Conservation (phyloP, 30 jellyfish, hydroid and myxozoan species). For the Chironex yamaguchii region DNA sequence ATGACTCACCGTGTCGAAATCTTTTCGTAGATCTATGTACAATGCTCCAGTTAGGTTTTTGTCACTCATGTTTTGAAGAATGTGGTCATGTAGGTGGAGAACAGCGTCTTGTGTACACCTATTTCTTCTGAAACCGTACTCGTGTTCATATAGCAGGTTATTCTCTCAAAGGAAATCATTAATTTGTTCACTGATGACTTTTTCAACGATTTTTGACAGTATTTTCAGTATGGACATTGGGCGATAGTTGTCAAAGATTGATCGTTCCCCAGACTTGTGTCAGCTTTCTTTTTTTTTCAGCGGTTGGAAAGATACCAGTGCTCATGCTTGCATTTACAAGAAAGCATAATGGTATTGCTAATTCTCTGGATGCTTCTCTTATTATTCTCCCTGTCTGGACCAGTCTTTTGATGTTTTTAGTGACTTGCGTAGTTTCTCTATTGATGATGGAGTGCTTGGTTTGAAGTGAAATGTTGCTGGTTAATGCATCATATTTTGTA, state of each 20-base stretch:
- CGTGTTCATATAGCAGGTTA: slow-evolving; percentile 35
- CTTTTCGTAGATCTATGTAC: slow-evolving; percentile 24
- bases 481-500: too few relatives aligned
- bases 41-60: slow-evolving; percentile 13
- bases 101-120: slow-evolving; percentile 52
- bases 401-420: slow-evolving; percentile 17
- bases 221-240: too few relatives aligned
- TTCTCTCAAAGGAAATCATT: background rate
- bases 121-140: slow-evolving; percentile 12
- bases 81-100: slow-evolving; percentile 16
- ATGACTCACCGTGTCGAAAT: slow-evolving; percentile 40
- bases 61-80: slow-evolving; percentile 28
- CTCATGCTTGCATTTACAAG: slow-evolving; percentile 2
- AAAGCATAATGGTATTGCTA: slow-evolving; percentile 12
- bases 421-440: slow-evolving; percentile 5
- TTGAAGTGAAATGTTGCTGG: background rate
- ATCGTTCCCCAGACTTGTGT: too few relatives aligned
- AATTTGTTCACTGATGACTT: background rate
- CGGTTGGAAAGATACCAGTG: too few relatives aligned
- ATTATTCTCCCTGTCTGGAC: too few relatives aligned
- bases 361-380: slow-evolving; percentile 7
- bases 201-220: slow-evolving; percentile 3
- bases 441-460: slow-evolving; percentile 1
- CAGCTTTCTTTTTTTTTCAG: too few relatives aligned
- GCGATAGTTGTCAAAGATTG: too few relatives aligned